phyloP scores from a whole-genome alignment of 2,888 invertebrate genomes.

The Caenorhabditis sp. region DNA sequence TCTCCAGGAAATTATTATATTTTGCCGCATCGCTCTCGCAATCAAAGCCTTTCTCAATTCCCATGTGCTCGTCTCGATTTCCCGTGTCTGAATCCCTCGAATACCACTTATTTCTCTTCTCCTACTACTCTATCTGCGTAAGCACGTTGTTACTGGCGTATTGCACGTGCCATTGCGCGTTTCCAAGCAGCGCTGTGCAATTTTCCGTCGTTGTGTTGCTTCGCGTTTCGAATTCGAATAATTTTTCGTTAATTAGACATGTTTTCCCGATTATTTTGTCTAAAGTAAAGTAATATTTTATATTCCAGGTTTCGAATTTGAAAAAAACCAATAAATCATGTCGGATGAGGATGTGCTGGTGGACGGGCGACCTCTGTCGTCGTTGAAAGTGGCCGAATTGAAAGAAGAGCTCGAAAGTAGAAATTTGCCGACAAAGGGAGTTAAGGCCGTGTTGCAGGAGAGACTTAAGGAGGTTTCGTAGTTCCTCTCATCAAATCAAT shows the following conservation, averaged over 20 bases:
- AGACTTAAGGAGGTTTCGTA: conserved; percentile 73
- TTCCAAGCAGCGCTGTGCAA: conserved; percentile 3
- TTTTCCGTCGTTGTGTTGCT: conserved; percentile 29
- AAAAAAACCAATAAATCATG: conserved; percentile 44
- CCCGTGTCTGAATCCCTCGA: too few species aligned
- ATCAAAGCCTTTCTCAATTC: not conserved
- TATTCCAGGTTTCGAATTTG: conserved; percentile 7
- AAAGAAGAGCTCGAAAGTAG: conserved; percentile 73
- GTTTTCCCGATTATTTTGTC: not conserved
- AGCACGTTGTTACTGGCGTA: conserved; percentile 11
- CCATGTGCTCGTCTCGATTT: not conserved
- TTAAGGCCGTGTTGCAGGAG: conserved; percentile 75
- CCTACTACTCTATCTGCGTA: not conserved
- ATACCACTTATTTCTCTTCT: not conserved
- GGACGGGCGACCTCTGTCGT: conserved; percentile 69
- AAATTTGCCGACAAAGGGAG: conserved; percentile 73
- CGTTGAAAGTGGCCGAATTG: conserved; percentile 76
- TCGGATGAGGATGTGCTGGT: conserved; percentile 70
- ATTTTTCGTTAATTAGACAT: too few species aligned
- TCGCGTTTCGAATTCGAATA: conserved; percentile 17
- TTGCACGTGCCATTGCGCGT: conserved; percentile 12
- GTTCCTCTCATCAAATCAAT: too few species aligned
- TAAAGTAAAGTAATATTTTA: not conserved
- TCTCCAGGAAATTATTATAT: not conserved
- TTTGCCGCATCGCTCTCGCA: not conserved